Evolutionary conservation across 2,113 vertebrate species (phyloP).

Genomic region (Nyctibius bracteatus): DNA sequence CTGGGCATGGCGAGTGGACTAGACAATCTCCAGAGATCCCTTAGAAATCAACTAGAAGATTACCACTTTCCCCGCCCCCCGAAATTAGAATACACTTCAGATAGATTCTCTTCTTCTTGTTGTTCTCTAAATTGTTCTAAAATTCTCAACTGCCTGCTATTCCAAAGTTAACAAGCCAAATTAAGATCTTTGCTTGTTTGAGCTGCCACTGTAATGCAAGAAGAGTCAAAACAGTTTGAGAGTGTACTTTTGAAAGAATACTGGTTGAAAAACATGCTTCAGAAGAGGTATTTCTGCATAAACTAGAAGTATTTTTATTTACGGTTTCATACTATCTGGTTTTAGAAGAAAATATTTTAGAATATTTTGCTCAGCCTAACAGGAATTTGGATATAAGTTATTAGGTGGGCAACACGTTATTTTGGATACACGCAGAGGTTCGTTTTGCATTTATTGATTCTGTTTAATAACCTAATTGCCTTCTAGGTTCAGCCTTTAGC

Average conservation of each 20-base stretch:
- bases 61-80: no score
- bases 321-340: background rate
- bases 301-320: background rate
- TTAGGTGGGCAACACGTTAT: background rate
- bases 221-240: background rate
- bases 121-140: background rate
- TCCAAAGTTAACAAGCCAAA: slow-evolving; percentile 32
- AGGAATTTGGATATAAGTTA: slow-evolving; percentile 29
- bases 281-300: slow-evolving; percentile 3
- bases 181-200: slow-evolving; percentile 14
- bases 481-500: slow-evolving; percentile 57
- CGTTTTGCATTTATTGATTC: slow-evolving; percentile 60
- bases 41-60: background rate
- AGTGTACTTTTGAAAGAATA: slow-evolving; percentile 1
- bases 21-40: background rate
- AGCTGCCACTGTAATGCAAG: background rate
- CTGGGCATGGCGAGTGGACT: background rate
- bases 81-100: background rate
- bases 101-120: background rate
- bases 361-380: slow-evolving; percentile 19
- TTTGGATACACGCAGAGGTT: slow-evolving; percentile 44
- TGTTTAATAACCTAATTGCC: slow-evolving; percentile 57
- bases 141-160: background rate
- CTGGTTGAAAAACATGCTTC: background rate
- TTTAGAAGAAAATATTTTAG: slow-evolving; percentile 3